Evolutionary conservation across 2,113 vertebrate species (phyloP).

Genomic region (Phylloscopus trochiloides): DNA sequence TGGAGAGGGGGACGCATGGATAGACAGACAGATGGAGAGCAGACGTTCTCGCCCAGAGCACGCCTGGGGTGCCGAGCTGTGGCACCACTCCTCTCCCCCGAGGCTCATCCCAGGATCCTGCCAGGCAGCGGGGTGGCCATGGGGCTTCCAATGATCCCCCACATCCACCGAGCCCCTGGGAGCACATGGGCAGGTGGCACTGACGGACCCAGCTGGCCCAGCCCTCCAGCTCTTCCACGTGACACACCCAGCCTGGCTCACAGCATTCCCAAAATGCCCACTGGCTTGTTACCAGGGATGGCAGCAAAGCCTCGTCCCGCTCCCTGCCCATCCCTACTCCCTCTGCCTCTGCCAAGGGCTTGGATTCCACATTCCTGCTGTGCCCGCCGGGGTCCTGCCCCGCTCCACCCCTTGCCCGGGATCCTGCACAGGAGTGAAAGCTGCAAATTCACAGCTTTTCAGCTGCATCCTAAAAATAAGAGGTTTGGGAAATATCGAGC

Average conservation of each 20-base stretch:
- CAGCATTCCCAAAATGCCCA: not conserved
- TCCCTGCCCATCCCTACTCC: accelerated
- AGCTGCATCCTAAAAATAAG: conserved; percentile 65
- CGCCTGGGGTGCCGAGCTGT: not conserved
- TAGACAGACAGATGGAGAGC: conserved; percentile 20
- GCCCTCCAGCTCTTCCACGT: not conserved
- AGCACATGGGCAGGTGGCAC: not conserved
- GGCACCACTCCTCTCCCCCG: accelerated
- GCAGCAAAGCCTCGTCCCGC: not conserved
- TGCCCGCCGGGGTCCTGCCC: not conserved
- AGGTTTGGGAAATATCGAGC: conserved; percentile 62
- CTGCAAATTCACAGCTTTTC: conserved; percentile 39
- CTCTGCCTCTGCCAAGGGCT: accelerated
- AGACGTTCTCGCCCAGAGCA: not conserved
- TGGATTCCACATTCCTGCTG: not conserved
- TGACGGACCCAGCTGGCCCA: accelerated
- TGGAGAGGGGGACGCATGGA: not conserved
- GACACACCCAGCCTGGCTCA: not conserved
- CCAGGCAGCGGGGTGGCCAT: accelerated
- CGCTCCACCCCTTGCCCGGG: accelerated
- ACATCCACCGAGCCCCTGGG: not conserved
- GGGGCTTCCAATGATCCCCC: not conserved
- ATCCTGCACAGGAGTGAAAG: conserved; percentile 23
- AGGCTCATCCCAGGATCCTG: not conserved
- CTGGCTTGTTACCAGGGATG: not conserved